Base-by-base conservation (phyloP, 2,113 vertebrate genomes). In the Otis tarda region DNA sequence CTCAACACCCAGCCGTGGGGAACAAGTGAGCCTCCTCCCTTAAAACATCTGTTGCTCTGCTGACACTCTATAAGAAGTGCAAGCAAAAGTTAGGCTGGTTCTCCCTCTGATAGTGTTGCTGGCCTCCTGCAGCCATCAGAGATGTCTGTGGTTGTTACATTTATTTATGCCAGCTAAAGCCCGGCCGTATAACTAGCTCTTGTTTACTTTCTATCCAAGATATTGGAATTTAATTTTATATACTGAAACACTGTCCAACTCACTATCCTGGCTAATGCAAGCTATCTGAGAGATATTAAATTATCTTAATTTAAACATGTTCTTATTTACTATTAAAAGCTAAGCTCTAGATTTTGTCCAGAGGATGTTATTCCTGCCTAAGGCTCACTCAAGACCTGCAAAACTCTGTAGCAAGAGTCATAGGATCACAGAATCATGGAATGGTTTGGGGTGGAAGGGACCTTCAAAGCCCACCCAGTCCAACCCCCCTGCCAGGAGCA, bases 1-100 rank as follows among this genome's bases (percentile, higher is more conserved):
- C 57, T 28, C 49, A 3, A 45, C 45, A 18, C n/a, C 1, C 22
- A 27, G 55, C 45, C 23, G 5, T 0, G 16, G 57, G 12, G 53
- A 76, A 27, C 7, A 31, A 20, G 11, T 1, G 20, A 74, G 23
- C 31, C 39, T 25, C 30, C 19, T 23, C 61, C 52, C 47, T 28
- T 5, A 12, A 28, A 53, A 35, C 27, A 10, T 1, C 28, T 35
- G 9, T 2, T 22, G 31, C 15, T 41, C 27, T 30, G 24, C 9
- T n/a, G 65, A 14, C 8, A 9, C 0, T 53, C 52, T 6, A 0
- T 5, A 30, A 49, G 7, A 68, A 39, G 1, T 3, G 18, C 11
- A 20, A 53, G 18, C 9, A 50, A 52, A 80, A 39, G 12, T 10
- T 0, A 27, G 24, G 43, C 18, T 61, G 82, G 56, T 21, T 27